phyloP scores from a whole-genome alignment of 2,888 invertebrate genomes.

The Melanostoma scalare region DNA sequence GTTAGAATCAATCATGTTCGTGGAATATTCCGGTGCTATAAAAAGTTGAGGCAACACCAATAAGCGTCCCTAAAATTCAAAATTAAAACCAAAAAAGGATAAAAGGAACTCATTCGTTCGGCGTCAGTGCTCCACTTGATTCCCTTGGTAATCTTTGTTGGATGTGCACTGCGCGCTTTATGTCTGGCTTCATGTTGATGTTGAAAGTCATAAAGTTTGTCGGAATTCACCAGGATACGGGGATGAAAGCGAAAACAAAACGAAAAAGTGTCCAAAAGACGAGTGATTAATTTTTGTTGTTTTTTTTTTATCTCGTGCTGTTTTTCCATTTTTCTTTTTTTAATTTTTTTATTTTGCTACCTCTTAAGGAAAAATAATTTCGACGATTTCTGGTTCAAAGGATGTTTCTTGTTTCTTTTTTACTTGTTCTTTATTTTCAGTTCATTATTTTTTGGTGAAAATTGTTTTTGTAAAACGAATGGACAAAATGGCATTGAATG shows the following conservation, averaged over 20 bases:
- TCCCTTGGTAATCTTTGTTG: conserved; percentile 52
- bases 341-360: conserved; percentile 19
- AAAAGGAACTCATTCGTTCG: conserved; percentile 50
- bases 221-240: conserved; percentile 55
- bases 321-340: conserved; percentile 19
- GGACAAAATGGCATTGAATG: conserved; percentile 59
- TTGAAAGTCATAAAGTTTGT: conserved; percentile 69
- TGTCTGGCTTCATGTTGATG: conserved; percentile 62
- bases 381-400: conserved; percentile 70
- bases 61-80: not conserved
- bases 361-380: conserved; percentile 57
- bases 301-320: conserved; percentile 29
- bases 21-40: too few species aligned
- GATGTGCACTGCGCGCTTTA: conserved; percentile 45
- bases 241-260: conserved; percentile 66
- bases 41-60: not conserved
- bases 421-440: conserved; percentile 28
- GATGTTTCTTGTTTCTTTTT: conserved; percentile 37
- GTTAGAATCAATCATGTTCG: too few species aligned
- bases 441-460: conserved; percentile 37
- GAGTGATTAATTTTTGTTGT: conserved; percentile 68
- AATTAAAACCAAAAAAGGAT: conserved; percentile 32
- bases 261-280: conserved; percentile 70
- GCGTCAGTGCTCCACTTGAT: conserved; percentile 49
- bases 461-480: conserved; percentile 55